These are phyloP conservation scores for Ostrea denselamellosa DNA, from an alignment of 1,140 invertebrate species.

Conservation along the genomic window DNA sequence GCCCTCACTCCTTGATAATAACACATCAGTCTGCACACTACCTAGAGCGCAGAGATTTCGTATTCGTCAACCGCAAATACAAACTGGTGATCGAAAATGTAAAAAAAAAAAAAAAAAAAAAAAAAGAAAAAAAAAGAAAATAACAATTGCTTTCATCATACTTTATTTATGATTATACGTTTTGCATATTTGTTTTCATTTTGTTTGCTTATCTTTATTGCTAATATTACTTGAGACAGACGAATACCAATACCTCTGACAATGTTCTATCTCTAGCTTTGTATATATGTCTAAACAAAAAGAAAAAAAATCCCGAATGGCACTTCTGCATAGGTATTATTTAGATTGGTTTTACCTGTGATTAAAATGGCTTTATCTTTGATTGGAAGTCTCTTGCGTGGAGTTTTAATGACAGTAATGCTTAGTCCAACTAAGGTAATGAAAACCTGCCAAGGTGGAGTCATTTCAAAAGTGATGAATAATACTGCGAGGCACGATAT, in stretches of 20 bases:
- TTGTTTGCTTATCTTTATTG: too few species aligned
- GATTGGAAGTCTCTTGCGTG: conserved; percentile 24
- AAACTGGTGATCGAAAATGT: too few species aligned
- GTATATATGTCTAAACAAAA: not conserved
- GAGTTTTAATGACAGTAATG: not conserved
- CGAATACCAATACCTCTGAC: not conserved
- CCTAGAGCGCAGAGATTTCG: too few species aligned
- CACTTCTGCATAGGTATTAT: not conserved
- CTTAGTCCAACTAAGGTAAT: not conserved
- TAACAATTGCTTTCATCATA: not conserved
- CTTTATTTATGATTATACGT: not conserved
- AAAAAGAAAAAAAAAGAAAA: too few species aligned
- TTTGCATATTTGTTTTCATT: not conserved
- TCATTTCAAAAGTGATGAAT: not conserved
- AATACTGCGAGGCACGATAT: not conserved
- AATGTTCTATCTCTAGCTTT: not conserved
- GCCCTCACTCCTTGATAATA: too few species aligned
- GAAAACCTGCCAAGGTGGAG: not conserved
- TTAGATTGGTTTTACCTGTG: conserved; percentile 52
- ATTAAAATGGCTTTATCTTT: conserved; percentile 58
- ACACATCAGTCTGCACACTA: too few species aligned
- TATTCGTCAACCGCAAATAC: too few species aligned
- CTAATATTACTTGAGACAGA: too few species aligned
- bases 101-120: too few species aligned
- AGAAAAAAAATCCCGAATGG: not conserved